phyloP scores from a whole-genome alignment of 2,797 vertebrate genomes.

The Coregonus suidteri region DNA sequence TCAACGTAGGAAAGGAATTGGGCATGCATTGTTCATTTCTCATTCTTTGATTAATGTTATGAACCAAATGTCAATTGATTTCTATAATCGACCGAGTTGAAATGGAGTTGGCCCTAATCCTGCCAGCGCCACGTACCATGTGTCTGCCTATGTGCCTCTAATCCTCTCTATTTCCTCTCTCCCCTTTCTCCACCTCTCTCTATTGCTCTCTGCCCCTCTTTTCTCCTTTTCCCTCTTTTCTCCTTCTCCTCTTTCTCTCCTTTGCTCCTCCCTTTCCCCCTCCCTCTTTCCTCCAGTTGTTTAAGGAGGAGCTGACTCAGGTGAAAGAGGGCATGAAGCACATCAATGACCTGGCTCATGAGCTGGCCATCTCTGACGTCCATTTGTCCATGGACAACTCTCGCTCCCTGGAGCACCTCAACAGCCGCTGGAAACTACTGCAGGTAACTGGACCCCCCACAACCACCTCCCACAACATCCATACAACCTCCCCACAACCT shows the following conservation, averaged over 20 bases:
- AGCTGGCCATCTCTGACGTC: slow-evolving; percentile 94
- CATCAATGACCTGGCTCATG: slow-evolving; percentile 93
- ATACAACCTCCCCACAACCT: slow-evolving; percentile 9
- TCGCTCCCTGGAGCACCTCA: slow-evolving; percentile 90
- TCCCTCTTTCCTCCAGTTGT: slow-evolving; percentile 76
- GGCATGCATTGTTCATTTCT: slow-evolving; percentile 15
- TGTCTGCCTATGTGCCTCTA: background rate
- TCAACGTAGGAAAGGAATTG: background rate
- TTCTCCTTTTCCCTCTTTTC: too few relatives aligned
- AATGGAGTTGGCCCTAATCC: background rate
- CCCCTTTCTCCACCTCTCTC: background rate
- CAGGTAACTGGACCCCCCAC: slow-evolving; percentile 77
- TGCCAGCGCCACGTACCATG: background rate
- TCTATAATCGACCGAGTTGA: slow-evolving; percentile 23
- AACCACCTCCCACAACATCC: background rate
- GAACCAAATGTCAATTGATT: slow-evolving; percentile 24
- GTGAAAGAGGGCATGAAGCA: slow-evolving; percentile 94
- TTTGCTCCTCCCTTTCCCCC: background rate
- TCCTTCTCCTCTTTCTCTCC: background rate
- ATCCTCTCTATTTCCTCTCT: background rate
- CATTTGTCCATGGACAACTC: slow-evolving; percentile 97
- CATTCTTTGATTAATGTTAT: slow-evolving; percentile 26
- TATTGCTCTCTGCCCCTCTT: background rate
- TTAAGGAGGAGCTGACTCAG: slow-evolving; percentile 92
- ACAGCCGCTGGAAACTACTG: slow-evolving; percentile 92